Evolutionary conservation across 2,888 invertebrate species (phyloP), one percentile per base, ranked within the genome.

Genomic region (Xanthorhoe designata): DNA sequence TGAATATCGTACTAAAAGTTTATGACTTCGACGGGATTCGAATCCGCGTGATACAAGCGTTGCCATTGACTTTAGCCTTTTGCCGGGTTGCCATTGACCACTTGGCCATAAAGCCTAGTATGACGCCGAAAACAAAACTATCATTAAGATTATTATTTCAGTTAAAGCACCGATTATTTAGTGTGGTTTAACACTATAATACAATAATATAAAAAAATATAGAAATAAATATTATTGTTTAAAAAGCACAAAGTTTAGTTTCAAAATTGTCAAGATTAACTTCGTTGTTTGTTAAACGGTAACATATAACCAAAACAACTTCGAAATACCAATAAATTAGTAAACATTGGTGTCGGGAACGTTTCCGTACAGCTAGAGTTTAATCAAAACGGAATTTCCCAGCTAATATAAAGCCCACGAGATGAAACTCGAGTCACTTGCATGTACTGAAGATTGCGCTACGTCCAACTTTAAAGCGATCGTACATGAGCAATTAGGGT

Each of bases 381-480:
- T 62, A 54, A 54, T 64, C 53, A 51, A 55, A 61, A 52, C 45
- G 38, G 50, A 38, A 61, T 60, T 60, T 55, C 53, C 45, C 42
- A 58, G 49, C 52, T 61, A 57, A 64, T 61, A 57, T 17, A 47
- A 55, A 55, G 51, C 52, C 50, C 60, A 56, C 54, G 35, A 64
- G 62, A 60, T 61, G 56, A 61, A 64, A 54, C 61, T 64, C 59
- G 45, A 66, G 62, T 58, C 57, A 51, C 50, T 60, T 53, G 57
- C 64, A 64, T 68, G 64, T 57, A 61, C 51, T 47, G 57, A 68
- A 68, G 68, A 64, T 68, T 64, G 68, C 57, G 17, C 61, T 57
- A 50, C 54, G 67, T 61, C 67, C 47, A 61, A 68, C 59, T 55
- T 64, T 45, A 53, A 45, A 19, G 51, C 10, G n/a, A 24, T 51